Percentiles rank a stretch among this genome's conserved stretches.
Conservation (phyloP, 1,140 invertebrate species). For the Neodiprion pinetum region DNA sequence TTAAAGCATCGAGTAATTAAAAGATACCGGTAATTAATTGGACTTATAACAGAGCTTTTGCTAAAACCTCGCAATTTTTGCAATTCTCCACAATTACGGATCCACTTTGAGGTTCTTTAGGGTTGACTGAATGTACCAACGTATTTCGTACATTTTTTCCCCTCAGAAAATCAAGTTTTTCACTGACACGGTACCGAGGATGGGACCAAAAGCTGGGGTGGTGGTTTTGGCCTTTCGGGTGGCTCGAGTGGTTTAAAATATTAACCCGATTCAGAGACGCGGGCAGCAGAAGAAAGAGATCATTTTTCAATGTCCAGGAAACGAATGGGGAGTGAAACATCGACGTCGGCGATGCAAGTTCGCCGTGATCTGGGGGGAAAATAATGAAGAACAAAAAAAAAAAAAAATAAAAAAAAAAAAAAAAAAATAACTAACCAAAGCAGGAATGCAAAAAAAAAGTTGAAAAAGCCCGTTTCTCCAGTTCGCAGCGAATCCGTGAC, state of each 20-base stretch:
- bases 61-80: not conserved
- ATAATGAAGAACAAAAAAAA: no score
- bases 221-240: slow-evolving; percentile 11
- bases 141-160: not conserved
- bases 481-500: not conserved
- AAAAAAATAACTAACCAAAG: not conserved
- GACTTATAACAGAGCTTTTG: not conserved
- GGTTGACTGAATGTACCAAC: not conserved
- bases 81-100: not conserved
- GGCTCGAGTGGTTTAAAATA: slow-evolving; percentile 26
- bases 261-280: slow-evolving; percentile 22
- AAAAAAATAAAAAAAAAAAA: no score
- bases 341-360: not conserved
- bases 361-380: no score
- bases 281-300: slow-evolving; percentile 32
- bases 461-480: not conserved
- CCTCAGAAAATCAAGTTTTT: not conserved
- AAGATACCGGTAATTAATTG: not conserved
- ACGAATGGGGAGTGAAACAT: slow-evolving; percentile 38
- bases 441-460: not conserved
- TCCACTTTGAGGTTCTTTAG: no score
- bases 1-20: not conserved
- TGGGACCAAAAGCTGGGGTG: not conserved
- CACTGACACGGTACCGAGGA: not conserved
- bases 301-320: slow-evolving; percentile 42